Base-by-base conservation (phyloP, 1,140 invertebrate genomes). In the Frieseomelitta varia region DNA sequence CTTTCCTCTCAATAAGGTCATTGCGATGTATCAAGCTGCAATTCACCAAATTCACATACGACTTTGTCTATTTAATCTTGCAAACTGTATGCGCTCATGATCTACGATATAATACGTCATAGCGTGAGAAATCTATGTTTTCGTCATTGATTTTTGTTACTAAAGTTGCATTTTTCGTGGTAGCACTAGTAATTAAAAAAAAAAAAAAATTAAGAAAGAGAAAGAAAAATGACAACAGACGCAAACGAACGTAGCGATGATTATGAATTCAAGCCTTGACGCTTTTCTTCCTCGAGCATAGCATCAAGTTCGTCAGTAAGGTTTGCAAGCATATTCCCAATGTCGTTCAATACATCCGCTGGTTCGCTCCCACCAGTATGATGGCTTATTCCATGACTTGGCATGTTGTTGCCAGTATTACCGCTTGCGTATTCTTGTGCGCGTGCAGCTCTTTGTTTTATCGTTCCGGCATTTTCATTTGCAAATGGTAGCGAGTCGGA, bases 391-490 rank as follows among this genome's bases (percentile, higher is more conserved):
- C 91, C 83, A 77, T 91, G 92, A 53, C 81, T 79, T 61, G 73
- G 75, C 47, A 89, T 88, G 84, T 93, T 90, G 86, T 94, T 91
- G 87, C 94, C 91, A 83, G 94, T 92, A 79, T 94, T 95, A 21
- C 92, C 91, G 56, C 94, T 93, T 11, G 94, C 93, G 74, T 95
- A 96, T 80, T 96, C 95, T 67, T 95, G 95, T 17, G 94, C 95
- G 78, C 96, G 93, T 4, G 93, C 94, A 6, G 96, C 95, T 83
- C 97, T 95, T 88, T 98, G 97, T 91, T 99, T 99, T 92, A 99
- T 99, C 47, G 99, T 99, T 19, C 99, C 99, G 58, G 98, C 98
- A 95, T 99, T 99, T 93, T 99, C 99, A 94, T 99, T 99, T 83
- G 99, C 99, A 95, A 99, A 99, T 63, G 99, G 99, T 93, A 99